phyloP scores from a whole-genome alignment of 1,140 invertebrate genomes.

The Plectus sambesii region DNA sequence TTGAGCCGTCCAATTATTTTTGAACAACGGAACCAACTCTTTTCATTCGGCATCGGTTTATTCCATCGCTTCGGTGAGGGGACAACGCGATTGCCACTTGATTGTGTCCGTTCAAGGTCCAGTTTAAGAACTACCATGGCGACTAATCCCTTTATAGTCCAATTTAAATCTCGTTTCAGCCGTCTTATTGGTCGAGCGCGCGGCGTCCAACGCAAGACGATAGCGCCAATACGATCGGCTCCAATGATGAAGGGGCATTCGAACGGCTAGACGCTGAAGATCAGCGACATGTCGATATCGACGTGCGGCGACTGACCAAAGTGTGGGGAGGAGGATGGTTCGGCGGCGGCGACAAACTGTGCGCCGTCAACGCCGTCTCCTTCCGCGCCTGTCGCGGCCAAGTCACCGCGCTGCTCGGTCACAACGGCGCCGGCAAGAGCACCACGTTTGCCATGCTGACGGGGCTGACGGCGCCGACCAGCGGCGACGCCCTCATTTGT shows the following conservation, averaged over 20 bases:
- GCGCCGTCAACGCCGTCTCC: conserved; percentile 15
- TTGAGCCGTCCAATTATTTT: too few species aligned
- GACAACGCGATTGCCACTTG: too few species aligned
- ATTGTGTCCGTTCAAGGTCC: too few species aligned
- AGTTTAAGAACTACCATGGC: too few species aligned
- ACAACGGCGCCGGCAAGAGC: conserved; percentile 40
- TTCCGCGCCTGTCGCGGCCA: conserved; percentile 42
- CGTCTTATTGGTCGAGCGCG: too few species aligned
- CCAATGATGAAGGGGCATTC: background rate
- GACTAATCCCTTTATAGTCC: too few species aligned
- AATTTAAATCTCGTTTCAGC: too few species aligned
- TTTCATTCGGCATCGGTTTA: too few species aligned
- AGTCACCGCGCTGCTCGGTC: conserved; percentile 49
- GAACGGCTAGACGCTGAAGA: conserved; percentile 3
- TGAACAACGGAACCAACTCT: too few species aligned
- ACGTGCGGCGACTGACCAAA: conserved; percentile 5
- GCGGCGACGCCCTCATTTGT: conserved; percentile 17
- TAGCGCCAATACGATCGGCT: background rate
- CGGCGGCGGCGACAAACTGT: conserved; percentile 7
- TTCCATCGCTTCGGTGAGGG: too few species aligned
- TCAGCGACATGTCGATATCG: conserved; percentile 7
- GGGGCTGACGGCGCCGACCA: conserved; percentile 21
- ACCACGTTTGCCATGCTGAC: conserved; percentile 28
- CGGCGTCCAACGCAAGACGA: too few species aligned
- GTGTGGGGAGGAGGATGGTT: conserved; percentile 1